A percentile compares a stretch with the other conserved stretches of the same genome.
phyloP scores from a whole-genome alignment of 1,140 invertebrate species.

The Drosophila repletoides region DNA sequence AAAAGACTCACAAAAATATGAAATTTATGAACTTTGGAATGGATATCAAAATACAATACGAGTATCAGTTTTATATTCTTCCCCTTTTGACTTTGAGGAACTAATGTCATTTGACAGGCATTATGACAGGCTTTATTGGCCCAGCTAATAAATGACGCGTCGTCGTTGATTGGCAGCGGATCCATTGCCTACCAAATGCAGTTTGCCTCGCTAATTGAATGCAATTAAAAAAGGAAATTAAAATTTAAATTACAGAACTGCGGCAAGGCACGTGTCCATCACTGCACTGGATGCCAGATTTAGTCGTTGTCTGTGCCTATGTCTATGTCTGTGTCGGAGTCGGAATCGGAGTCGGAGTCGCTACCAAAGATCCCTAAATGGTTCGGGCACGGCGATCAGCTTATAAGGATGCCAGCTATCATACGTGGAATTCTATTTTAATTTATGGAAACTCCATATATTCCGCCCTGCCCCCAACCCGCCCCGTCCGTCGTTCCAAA shows the following conservation, averaged over 20 bases:
- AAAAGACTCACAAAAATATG: too few relatives aligned
- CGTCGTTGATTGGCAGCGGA: constrained; percentile 22
- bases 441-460: constrained; percentile 41
- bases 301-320: constrained; percentile 2
- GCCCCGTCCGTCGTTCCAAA: too few relatives aligned
- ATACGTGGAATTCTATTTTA: constrained; percentile 54
- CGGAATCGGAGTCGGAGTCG: background rate
- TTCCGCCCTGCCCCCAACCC: constrained; percentile 1
- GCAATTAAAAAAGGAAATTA: constrained; percentile 59
- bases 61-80: too few relatives aligned
- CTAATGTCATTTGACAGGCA: constrained; percentile 16
- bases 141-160: background rate
- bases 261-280: constrained; percentile 55
- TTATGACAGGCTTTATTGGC: constrained; percentile 39
- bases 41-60: too few relatives aligned
- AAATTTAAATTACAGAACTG: constrained; percentile 55
- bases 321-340: background rate
- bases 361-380: constrained; percentile 34
- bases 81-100: background rate
- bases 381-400: constrained; percentile 26
- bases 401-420: constrained; percentile 45
- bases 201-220: constrained; percentile 51
- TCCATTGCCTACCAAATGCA: constrained; percentile 30
- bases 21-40: background rate
- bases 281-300: constrained; percentile 32